Conservation (phyloP, 2,888 invertebrate species). For the Reticulitermes lucifugus region DNA sequence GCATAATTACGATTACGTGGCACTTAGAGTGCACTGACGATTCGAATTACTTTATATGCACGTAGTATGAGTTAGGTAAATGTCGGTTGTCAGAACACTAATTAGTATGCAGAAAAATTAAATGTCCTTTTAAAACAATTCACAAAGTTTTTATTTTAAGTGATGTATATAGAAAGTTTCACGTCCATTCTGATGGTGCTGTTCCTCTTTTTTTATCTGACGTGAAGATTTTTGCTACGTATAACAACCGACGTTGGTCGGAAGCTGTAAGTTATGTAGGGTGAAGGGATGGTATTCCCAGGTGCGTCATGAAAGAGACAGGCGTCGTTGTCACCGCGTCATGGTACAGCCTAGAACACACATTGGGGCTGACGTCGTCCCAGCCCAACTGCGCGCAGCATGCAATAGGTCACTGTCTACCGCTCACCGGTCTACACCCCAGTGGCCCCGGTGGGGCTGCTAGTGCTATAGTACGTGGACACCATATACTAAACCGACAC, state of each 20-base stretch:
- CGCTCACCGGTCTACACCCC: neutral
- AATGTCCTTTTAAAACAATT: neutral
- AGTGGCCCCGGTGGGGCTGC: neutral
- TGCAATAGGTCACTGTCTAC: slow-evolving; percentile 42
- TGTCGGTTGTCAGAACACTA: no score
- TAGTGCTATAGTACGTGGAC: neutral
- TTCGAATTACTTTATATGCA: no score
- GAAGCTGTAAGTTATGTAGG: neutral
- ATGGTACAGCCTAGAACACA: slow-evolving; percentile 29
- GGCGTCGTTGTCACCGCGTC: slow-evolving; percentile 32
- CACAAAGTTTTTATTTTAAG: neutral
- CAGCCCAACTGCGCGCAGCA: neutral
- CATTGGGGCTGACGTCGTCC: neutral
- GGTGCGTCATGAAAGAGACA: slow-evolving; percentile 35
- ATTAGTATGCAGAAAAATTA: no score
- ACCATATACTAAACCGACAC: neutral
- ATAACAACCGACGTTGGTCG: neutral
- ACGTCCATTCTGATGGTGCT: neutral
- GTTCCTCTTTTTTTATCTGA: neutral
- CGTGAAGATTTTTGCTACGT: neutral
- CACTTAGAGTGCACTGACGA: no score
- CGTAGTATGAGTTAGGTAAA: no score
- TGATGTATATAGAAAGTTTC: neutral
- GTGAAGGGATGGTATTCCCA: neutral
- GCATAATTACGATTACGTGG: no score